A percentile compares a stretch with the other conserved stretches of the same genome.
Evolutionary conservation across 2,113 vertebrate species (phyloP).

Genomic region (Hippocampus guttulatus): DNA sequence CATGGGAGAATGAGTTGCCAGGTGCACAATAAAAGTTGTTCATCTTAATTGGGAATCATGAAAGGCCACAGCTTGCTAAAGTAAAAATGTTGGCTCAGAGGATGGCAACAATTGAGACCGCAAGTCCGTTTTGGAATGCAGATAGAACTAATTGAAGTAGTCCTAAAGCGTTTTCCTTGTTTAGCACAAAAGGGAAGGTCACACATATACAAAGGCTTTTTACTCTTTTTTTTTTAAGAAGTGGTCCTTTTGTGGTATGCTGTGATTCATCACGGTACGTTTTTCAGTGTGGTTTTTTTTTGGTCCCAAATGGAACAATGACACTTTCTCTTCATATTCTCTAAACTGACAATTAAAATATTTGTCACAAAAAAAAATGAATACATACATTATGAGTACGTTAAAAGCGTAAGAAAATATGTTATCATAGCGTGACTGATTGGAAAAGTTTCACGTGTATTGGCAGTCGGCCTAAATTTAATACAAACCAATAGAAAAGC

Average conservation of each 20-base stretch:
- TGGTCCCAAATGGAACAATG: neutral
- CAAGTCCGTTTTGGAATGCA: constrained; percentile 14
- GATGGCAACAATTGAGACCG: constrained; percentile 13
- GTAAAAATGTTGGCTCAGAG: constrained; percentile 25
- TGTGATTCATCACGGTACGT: neutral
- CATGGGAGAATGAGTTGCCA: constrained; percentile 24
- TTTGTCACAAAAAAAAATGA: neutral
- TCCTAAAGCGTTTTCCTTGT: constrained; percentile 13
- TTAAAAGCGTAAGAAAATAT: too few relatives aligned
- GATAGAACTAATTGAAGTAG: constrained; percentile 19
- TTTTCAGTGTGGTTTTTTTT: too few relatives aligned
- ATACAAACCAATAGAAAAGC: neutral
- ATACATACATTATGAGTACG: too few relatives aligned
- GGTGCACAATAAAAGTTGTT: constrained; percentile 45
- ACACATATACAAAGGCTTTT: constrained; percentile 3
- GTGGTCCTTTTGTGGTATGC: constrained; percentile 5
- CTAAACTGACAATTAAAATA: neutral
- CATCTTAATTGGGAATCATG: constrained; percentile 43
- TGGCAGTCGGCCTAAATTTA: neutral
- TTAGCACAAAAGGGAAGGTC: constrained; percentile 15
- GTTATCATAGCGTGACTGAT: neutral
- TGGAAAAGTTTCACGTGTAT: neutral
- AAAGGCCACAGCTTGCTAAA: constrained; percentile 24
- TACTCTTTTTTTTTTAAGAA: neutral
- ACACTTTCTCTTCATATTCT: neutral